Percentiles rank a stretch among this genome's conserved stretches.
phyloP scores from a whole-genome alignment of 2,113 vertebrate genomes.

The Syrmaticus mikado region DNA sequence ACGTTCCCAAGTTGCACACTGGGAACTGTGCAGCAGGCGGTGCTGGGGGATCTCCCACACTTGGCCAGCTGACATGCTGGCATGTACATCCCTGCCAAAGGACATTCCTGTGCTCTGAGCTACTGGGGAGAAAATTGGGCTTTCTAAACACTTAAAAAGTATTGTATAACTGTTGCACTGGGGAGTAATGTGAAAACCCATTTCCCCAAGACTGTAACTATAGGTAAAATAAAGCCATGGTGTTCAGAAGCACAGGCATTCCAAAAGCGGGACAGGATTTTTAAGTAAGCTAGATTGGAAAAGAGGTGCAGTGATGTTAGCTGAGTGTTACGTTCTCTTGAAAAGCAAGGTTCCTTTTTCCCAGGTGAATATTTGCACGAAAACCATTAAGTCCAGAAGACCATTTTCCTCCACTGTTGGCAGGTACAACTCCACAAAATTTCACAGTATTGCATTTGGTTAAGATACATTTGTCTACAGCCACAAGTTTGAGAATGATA shows the following conservation, averaged over 20 bases:
- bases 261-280: constrained; percentile 29
- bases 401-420: not conserved
- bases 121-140: constrained; percentile 31
- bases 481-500: not conserved
- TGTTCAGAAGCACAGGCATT: not conserved
- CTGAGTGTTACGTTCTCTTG: not conserved
- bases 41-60: constrained; percentile 52
- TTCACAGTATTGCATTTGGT: not conserved
- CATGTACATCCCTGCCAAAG: constrained; percentile 42
- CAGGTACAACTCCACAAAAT: not conserved
- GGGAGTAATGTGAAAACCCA: constrained; percentile 23
- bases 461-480: not conserved
- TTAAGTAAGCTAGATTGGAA: constrained; percentile 10
- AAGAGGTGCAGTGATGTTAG: not conserved
- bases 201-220: not conserved
- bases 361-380: not conserved
- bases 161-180: constrained; percentile 21
- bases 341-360: constrained; percentile 2
- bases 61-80: constrained; percentile 64
- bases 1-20: constrained; percentile 40
- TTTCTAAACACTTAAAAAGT: constrained; percentile 35
- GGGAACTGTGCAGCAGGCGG: constrained; percentile 51
- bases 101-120: constrained; percentile 63
- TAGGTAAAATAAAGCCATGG: constrained; percentile 10
- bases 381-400: not conserved